Percentiles rank a stretch among this genome's conserved stretches.
These are phyloP conservation scores for Porphyrio hochstetteri DNA, from an alignment of 2,113 vertebrate genomes.

Conservation along the genomic window DNA sequence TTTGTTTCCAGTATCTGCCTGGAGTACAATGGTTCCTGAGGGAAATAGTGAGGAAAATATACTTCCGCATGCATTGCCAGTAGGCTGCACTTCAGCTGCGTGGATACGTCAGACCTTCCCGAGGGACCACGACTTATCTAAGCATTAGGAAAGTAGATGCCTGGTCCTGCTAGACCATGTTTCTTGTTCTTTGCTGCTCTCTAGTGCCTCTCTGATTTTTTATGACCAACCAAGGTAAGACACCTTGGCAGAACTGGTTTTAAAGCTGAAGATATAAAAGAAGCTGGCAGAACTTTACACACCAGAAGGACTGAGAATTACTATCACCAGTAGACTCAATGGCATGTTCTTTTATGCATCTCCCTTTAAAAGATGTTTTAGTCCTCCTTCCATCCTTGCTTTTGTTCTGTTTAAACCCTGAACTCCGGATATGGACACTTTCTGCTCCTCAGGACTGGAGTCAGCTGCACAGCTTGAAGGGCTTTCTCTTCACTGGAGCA, in stretches of 20 bases:
- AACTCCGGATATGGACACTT: background rate
- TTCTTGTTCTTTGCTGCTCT: background rate
- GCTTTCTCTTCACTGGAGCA: background rate
- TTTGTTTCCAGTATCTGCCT: background rate
- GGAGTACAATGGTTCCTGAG: background rate
- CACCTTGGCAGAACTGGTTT: background rate
- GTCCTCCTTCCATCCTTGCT: background rate
- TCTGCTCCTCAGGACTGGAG: background rate
- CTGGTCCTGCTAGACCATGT: background rate
- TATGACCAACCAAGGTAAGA: background rate
- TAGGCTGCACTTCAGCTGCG: background rate
- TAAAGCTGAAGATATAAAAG: background rate
- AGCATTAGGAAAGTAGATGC: background rate
- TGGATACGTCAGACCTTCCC: background rate
- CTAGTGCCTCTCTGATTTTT: background rate
- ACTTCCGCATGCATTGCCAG: background rate
- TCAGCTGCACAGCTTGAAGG: background rate
- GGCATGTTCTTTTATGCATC: background rate
- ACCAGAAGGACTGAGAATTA: background rate
- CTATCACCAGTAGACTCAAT: background rate
- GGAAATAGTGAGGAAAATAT: rapidly evolving
- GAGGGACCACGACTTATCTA: background rate
- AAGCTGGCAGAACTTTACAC: background rate
- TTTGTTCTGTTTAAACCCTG: background rate
- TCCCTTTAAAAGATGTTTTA: background rate